Evolutionary conservation across 2,797 vertebrate genomes (phyloP).

Genomic region (Rhadinocentrus ornatus): DNA sequence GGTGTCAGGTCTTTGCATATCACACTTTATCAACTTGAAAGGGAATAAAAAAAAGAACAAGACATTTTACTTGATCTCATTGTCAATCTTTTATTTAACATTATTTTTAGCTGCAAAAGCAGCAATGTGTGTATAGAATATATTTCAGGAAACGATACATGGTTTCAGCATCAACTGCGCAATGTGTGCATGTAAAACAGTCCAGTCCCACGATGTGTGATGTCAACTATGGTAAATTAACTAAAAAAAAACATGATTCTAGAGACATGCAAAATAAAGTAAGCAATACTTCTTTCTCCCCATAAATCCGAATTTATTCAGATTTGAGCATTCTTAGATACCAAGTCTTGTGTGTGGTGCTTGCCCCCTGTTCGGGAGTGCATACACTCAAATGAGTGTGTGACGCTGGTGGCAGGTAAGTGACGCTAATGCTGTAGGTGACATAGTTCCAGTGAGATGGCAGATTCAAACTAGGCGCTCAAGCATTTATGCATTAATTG

Average conservation of each 20-base stretch:
- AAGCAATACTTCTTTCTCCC: not conserved
- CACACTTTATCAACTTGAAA: slow-evolving; percentile 22
- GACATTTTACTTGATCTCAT: slow-evolving; percentile 18
- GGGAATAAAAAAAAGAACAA: slow-evolving; percentile 8
- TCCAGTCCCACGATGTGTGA: not conserved
- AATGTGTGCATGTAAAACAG: not conserved
- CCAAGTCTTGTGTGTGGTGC: too few species aligned
- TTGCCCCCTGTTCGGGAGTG: too few species aligned
- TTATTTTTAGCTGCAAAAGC: not conserved
- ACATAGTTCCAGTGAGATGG: too few species aligned
- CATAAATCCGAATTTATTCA: not conserved
- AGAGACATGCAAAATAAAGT: not conserved
- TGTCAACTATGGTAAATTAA: slow-evolving; percentile 7
- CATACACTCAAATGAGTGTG: too few species aligned
- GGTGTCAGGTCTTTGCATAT: slow-evolving; percentile 16
- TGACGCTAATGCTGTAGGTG: too few species aligned
- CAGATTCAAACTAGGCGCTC: too few species aligned
- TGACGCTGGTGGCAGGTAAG: too few species aligned
- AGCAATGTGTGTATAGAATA: not conserved
- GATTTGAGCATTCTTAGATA: not conserved
- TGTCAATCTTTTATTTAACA: slow-evolving; percentile 15
- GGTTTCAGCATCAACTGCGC: not conserved
- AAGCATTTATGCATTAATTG: too few species aligned
- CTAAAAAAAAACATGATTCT: slow-evolving; percentile 5
- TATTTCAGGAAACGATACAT: not conserved